Percentiles rank a stretch among this genome's conserved stretches.
Conservation (phyloP, 1,140 invertebrate genomes). For the Drosophila sp. region DNA sequence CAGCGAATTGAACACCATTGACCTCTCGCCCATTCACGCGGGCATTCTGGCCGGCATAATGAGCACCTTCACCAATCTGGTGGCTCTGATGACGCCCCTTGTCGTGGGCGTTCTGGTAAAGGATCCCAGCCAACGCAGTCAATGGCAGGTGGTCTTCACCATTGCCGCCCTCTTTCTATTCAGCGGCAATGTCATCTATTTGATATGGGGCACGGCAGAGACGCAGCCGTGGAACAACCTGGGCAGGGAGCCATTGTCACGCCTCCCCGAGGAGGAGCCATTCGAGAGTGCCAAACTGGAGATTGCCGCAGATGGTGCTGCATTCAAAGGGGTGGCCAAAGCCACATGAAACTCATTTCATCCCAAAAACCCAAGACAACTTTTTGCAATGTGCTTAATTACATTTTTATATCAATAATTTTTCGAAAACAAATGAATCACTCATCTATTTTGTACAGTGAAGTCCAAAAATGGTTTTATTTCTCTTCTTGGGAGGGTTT, state of each 20-base stretch:
- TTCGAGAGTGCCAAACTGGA: conserved; percentile 53
- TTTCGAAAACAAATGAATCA: not conserved
- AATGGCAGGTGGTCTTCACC: conserved; percentile 91
- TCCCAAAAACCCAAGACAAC: not conserved
- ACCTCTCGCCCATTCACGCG: conserved; percentile 90
- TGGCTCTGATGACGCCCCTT: conserved; percentile 88
- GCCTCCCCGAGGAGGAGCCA: conserved; percentile 34
- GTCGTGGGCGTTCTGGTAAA: conserved; percentile 86
- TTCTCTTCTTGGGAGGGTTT: too few relatives aligned
- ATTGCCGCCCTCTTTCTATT: conserved; percentile 88
- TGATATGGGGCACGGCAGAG: conserved; percentile 86
- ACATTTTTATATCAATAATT: not conserved
- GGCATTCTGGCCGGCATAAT: conserved; percentile 88
- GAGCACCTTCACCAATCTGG: conserved; percentile 89
- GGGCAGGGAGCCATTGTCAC: conserved; percentile 10
- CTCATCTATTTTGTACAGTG: not conserved
- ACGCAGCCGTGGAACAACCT: conserved; percentile 87
- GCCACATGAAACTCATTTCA: not conserved
- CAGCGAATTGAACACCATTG: conserved; percentile 88
- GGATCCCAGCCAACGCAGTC: conserved; percentile 84
- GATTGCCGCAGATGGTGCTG: conserved; percentile 6
- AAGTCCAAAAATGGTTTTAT: too few relatives aligned
- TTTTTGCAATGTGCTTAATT: conserved; percentile 6
- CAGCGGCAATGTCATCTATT: conserved; percentile 87
- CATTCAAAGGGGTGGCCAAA: not conserved